Evolutionary conservation across 2,797 vertebrate species (phyloP), one percentile per base, ranked within the genome.

Genomic region (Sebastes oblongus): DNA sequence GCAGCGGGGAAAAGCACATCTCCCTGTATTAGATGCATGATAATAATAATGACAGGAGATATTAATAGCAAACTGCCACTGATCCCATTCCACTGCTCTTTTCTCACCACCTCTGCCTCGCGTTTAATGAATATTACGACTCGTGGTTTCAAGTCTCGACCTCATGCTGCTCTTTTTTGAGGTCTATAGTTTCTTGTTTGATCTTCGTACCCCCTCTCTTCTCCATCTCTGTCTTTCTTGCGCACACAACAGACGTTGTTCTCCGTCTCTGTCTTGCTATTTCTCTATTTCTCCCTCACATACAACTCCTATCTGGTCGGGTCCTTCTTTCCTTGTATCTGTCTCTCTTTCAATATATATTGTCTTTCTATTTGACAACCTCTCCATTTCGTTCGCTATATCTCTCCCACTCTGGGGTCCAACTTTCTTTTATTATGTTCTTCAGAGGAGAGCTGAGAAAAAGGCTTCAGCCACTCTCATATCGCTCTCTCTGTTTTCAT

Each of bases 341-440:
- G 42, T 74, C 78, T 61, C 46, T 79, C 69, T 68, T 58, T 77
- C 69, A 73, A 65, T 30, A 77, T 76, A 34, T 81, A 79, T 73
- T 88, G 79, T 77, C 62, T 78, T 68, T 81, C 72, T 75, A 32
- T 68, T 78, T 39, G n/a, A 79, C 84, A 80, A 81, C 71, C 52
- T 82, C 86, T 83, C 59, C 68, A 75, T 89, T 78, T 80, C 52
- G 76, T 77, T 83, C 24, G 8, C 77, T 52, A 34, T 77, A 78
- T 84, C 82, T 85, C 66, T 81, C 30, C 62, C 54, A 83, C 85
- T 89, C 77, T 72, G 34, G 75, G 75, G 74, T 84, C 73, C 61
- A 77, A 86, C 75, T 66, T 78, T 86, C 70, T 86, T 88, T 88
- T 78, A 87, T 90, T 86, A 87, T 58, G 70, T 71, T 84, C 75